Evolutionary conservation across 1,140 invertebrate genomes (phyloP), one percentile per base, ranked within the genome.

Genomic region (Anastrepha ludens): DNA sequence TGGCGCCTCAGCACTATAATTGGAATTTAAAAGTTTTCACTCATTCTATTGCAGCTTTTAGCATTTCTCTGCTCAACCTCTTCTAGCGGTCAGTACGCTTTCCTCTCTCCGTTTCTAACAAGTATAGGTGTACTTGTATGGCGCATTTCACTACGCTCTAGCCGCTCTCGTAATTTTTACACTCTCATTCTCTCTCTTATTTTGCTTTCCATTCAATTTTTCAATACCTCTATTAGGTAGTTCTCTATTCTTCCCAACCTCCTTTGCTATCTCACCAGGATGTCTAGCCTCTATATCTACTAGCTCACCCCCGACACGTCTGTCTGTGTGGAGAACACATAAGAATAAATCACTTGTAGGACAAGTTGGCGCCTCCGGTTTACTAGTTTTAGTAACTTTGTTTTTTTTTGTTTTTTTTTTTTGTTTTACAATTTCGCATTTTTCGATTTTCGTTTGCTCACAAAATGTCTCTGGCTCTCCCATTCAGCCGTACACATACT

Each of bases 331-430:
- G 67, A 74, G 58, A 85, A 85, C 29, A 85, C 81, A 85, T 85
- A 85, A 85, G 29, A 41, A 85, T 85, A 85, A 85, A 85, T 85
- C 81, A 85, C 81, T 85, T 85, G 60, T 44, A 86, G 85, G 85
- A 86, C 85, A 86, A 60, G 39, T 64, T 86, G 85, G 85, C 85
- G 85, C 85, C 85, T 62, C 60, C 60, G 60, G 85, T 64, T 86
- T 44, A n/a, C 39, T 74, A 47, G 41, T 74, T 74, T 74, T 74
- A 41, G 39, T 58, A 8, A 13, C 13, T 7, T 13, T 62, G 11
- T 55, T 55, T 50, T 44, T 55, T 2, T 85, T 13, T 67, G 17
- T 67, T 74, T 13, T 1, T 47, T 39, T 20, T 15, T 44, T 44
- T 74, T 74, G 5, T 39, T 44, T 39, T 29, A 6, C 29, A 74